phyloP scores from a whole-genome alignment of 2,797 vertebrate species.

The Anableps anableps region DNA sequence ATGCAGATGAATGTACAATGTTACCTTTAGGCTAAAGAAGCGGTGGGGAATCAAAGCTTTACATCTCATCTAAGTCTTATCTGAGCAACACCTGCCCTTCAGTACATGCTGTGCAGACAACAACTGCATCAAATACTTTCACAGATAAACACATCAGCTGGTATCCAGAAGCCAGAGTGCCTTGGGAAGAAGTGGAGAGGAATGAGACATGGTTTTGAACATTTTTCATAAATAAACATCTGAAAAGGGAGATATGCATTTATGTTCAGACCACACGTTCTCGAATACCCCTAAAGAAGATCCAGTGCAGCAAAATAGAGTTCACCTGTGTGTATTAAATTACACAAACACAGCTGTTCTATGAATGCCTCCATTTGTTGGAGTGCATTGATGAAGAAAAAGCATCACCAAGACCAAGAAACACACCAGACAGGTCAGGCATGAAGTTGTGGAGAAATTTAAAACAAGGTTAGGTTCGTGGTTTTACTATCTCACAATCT shows the following conservation, averaged over 20 bases:
- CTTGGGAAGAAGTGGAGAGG: not conserved
- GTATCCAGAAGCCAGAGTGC: constrained; percentile 1
- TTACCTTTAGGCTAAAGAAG: constrained; percentile 18
- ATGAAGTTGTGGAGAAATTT: not conserved
- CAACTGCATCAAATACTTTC: not conserved
- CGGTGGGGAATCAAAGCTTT: constrained; percentile 7
- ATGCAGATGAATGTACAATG: constrained; percentile 18
- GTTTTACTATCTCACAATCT: not conserved
- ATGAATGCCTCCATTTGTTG: not conserved
- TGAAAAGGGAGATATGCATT: not conserved
- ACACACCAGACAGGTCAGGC: not conserved
- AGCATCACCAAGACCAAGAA: not conserved
- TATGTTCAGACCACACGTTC: not conserved
- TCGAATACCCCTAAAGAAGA: not conserved
- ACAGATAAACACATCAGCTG: not conserved
- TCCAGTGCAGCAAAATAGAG: not conserved
- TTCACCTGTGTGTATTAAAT: not conserved
- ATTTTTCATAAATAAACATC: not conserved
- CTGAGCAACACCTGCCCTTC: not conserved
- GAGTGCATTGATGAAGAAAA: not conserved
- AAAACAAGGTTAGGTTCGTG: not conserved
- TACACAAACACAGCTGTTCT: not conserved
- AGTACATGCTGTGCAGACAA: not conserved
- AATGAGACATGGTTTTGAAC: not conserved
- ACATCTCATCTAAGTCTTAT: not conserved